phyloP scores from a whole-genome alignment of 1,140 invertebrate species.

The Caenorhabditis brenneri region DNA sequence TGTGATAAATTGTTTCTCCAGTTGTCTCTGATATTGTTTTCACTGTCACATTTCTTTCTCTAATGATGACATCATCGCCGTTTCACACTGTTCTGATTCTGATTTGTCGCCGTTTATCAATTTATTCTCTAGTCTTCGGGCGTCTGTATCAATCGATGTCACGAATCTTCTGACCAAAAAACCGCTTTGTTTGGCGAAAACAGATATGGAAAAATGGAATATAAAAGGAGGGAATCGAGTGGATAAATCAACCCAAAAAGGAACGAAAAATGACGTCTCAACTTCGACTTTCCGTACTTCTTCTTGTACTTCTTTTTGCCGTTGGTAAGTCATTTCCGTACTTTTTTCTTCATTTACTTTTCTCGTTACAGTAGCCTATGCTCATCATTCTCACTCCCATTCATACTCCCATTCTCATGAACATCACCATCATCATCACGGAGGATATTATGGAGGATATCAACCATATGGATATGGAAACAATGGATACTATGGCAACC shows the following conservation, averaged over 20 bases:
- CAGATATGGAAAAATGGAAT: background rate
- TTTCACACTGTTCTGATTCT: background rate
- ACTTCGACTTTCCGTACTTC: background rate
- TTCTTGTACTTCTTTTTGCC: background rate
- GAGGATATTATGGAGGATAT: background rate
- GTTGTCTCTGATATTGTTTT: background rate
- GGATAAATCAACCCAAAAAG: background rate
- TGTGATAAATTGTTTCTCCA: background rate
- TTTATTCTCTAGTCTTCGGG: background rate
- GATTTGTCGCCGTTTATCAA: background rate
- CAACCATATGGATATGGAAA: slow-evolving; percentile 26
- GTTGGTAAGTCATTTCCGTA: background rate
- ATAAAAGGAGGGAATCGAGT: background rate
- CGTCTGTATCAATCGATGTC: background rate
- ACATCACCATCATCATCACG: slow-evolving; percentile 17
- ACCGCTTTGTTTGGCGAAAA: slow-evolving; percentile 18
- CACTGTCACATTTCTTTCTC: slow-evolving; percentile 12
- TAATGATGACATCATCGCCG: background rate
- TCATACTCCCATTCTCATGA: slow-evolving; percentile 1
- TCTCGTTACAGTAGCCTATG: background rate
- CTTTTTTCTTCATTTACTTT: too few relatives aligned
- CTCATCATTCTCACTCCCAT: slow-evolving; percentile 4
- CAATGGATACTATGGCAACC: slow-evolving; percentile 27
- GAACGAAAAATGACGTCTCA: background rate
- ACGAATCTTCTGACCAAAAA: slow-evolving; percentile 16